These are phyloP conservation scores for Paramormyrops hopkinsi DNA, from an alignment of 2,797 vertebrate species.

Conservation along the genomic window DNA sequence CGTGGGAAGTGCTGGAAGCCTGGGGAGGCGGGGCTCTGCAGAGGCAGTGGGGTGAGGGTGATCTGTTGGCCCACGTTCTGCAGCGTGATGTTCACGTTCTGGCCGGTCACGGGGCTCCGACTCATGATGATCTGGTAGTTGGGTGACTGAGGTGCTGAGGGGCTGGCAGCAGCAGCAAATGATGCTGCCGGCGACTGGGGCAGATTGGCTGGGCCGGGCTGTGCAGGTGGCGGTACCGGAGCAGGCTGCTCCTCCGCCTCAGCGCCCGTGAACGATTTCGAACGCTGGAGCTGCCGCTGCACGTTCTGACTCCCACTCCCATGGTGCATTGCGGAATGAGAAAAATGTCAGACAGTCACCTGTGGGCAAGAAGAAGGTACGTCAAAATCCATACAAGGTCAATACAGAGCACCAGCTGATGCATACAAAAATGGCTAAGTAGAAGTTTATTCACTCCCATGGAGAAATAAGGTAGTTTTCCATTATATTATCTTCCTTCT, in stretches of 20 bases:
- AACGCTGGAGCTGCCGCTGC: conserved; percentile 86
- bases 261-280: conserved; percentile 78
- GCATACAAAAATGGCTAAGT: neutral
- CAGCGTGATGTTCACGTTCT: conserved; percentile 90
- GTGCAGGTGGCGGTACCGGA: conserved; percentile 57
- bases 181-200: conserved; percentile 84
- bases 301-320: conserved; percentile 87
- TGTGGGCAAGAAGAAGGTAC: conserved; percentile 32
- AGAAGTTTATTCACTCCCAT: neutral
- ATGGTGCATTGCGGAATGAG: conserved; percentile 90
- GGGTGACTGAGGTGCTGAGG: conserved; percentile 90
- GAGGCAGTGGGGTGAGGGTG: conserved; percentile 78
- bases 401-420: neutral
- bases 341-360: conserved; percentile 46
- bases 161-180: conserved; percentile 83
- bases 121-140: conserved; percentile 94
- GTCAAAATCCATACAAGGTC: neutral
- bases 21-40: conserved; percentile 84
- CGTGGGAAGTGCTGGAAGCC: conserved; percentile 85
- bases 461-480: neutral
- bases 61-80: conserved; percentile 93
- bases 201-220: conserved; percentile 65
- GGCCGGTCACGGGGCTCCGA: conserved; percentile 78
- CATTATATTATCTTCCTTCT: neutral
- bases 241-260: conserved; percentile 75